These are phyloP conservation scores for Cossypha niveicapilla DNA, from an alignment of 2,797 vertebrate genomes.

Conservation along the genomic window DNA sequence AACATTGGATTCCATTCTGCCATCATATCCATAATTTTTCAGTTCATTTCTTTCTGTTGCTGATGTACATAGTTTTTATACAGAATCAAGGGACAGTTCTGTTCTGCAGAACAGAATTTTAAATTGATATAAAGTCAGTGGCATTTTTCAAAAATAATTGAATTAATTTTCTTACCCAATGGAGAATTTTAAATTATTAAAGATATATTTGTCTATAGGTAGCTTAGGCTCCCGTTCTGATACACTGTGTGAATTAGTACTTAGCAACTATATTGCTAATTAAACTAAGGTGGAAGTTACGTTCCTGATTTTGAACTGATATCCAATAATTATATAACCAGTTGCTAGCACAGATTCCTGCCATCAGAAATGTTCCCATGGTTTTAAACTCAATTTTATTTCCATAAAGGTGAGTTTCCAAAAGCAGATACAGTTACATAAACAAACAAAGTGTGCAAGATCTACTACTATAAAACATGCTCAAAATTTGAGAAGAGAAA, in stretches of 20 bases:
- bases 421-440: background rate
- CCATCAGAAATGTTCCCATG: background rate
- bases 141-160: background rate
- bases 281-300: background rate
- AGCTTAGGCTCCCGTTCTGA: background rate
- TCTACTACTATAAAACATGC: background rate
- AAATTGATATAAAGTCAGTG: background rate
- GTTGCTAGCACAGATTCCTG: background rate
- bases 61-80: background rate
- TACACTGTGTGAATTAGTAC: background rate
- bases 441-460: background rate
- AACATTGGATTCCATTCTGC: background rate
- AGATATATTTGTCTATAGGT: background rate
- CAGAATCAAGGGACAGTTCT: background rate
- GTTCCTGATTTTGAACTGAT: background rate
- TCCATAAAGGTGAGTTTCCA: background rate
- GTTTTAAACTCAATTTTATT: background rate
- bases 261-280: rapidly evolving
- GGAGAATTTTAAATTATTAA: background rate
- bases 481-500: background rate
- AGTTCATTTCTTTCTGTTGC: background rate
- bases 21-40: background rate
- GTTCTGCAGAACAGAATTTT: background rate
- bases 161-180: background rate
- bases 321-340: background rate